Evolutionary conservation across 2,113 vertebrate species (phyloP).

Genomic region (Lycocorax pyrrhopterus): DNA sequence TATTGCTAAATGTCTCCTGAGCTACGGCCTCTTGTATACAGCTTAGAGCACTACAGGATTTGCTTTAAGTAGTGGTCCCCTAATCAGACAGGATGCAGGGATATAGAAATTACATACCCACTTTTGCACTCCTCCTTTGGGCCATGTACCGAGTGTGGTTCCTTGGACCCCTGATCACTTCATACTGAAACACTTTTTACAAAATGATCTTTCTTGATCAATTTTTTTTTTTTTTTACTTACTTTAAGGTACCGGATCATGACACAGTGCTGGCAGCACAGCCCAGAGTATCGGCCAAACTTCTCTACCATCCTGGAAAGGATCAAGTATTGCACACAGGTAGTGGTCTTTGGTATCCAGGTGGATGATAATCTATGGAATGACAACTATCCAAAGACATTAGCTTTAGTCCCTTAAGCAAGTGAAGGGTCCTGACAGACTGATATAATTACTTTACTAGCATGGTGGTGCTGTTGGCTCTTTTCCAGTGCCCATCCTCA

Average conservation of each 20-base stretch:
- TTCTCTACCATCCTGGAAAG: constrained; percentile 88
- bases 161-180: background rate
- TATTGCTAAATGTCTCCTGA: background rate
- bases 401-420: background rate
- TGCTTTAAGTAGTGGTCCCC: background rate
- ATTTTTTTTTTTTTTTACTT: background rate
- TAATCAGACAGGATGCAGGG: background rate
- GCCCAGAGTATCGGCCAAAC: constrained; percentile 85
- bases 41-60: background rate
- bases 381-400: background rate
- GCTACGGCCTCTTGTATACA: background rate
- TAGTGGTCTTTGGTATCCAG: constrained; percentile 28
- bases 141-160: background rate
- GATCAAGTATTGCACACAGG: constrained; percentile 90
- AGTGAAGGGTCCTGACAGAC: background rate
- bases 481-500: background rate
- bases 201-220: background rate
- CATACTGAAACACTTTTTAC: background rate
- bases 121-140: background rate
- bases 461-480: background rate
- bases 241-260: constrained; percentile 84
- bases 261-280: constrained; percentile 95
- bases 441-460: background rate
- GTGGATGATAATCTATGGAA: background rate
- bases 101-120: background rate